Evolutionary conservation across 2,888 invertebrate genomes (phyloP).

Genomic region (Blomia tropicalis): DNA sequence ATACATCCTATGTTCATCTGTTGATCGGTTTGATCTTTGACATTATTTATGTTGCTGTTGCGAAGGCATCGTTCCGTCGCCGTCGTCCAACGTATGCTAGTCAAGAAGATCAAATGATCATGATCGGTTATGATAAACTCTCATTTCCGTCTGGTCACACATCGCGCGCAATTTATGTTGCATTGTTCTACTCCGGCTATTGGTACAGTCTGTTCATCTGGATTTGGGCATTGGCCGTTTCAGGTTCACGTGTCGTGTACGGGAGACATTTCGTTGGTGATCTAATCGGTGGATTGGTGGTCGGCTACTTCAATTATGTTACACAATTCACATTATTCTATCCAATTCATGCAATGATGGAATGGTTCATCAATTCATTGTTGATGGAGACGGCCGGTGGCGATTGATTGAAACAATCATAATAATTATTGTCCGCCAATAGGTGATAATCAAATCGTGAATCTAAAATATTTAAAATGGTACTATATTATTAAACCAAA

Average conservation of each 20-base stretch:
- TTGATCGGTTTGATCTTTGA: slow-evolving; percentile 51
- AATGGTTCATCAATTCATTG: slow-evolving; percentile 11
- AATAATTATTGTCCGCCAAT: too few relatives aligned
- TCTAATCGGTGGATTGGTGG: slow-evolving; percentile 52
- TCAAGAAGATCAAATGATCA: slow-evolving; percentile 49
- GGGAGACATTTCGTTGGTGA: slow-evolving; percentile 76
- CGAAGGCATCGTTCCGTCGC: slow-evolving; percentile 61
- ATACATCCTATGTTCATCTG: background rate
- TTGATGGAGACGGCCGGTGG: background rate
- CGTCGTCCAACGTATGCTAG: slow-evolving; percentile 51
- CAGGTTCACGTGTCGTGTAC: slow-evolving; percentile 60
- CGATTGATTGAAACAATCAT: too few relatives aligned
- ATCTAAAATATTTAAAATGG: too few relatives aligned
- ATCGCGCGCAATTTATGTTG: slow-evolving; percentile 60
- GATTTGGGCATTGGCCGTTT: slow-evolving; percentile 57
- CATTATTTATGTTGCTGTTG: slow-evolving; percentile 53
- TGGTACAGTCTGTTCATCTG: slow-evolving; percentile 46
- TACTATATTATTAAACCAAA: too few relatives aligned
- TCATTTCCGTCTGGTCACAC: slow-evolving; percentile 90
- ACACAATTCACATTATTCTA: slow-evolving; percentile 11
- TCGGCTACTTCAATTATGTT: slow-evolving; percentile 54
- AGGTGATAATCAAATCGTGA: too few relatives aligned
- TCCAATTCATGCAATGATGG: slow-evolving; percentile 15
- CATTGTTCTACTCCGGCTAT: slow-evolving; percentile 47
- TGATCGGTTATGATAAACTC: slow-evolving; percentile 67